Base-by-base conservation (phyloP, 1,140 invertebrate genomes). In the Drosophila bocki region DNA sequence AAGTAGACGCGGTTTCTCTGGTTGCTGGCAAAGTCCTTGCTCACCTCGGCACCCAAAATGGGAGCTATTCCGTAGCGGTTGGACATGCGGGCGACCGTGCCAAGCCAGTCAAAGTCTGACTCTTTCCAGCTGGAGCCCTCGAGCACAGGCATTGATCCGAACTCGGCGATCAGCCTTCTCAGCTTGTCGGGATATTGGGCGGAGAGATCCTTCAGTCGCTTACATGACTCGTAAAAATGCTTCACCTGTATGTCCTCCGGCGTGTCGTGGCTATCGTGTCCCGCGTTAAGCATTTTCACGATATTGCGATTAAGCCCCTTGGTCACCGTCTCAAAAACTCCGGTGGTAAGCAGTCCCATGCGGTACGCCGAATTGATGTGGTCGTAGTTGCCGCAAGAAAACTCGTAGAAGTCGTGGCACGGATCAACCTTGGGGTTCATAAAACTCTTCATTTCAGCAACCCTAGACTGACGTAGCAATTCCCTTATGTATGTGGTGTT, bases 301-400 rank as follows among this genome's bases (percentile, higher is more conserved):
- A 91, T 42, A 42, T 91, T 90, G 1, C 80, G 82, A 32, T 91
- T 58, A 0, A 91, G 33, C 0, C 76, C 72, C 1, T 90, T 74
- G 29, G 29, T 68, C 17, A 92, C 17, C 6, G 64, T 60, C 26
- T 92, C 85, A 22, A 92, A 87, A 0, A 91, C 15, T 5, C 88
- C 88, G 8, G 88, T 92, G 2, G 65, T 68, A 0, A 76, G 7
- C 17, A 65, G 17, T n/a, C 72, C 59, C n/a, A 74, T 26, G 6
- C 11, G 37, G 1, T 12, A 32, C 7, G 91, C 91, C 11, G 80
- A 78, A 69, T 92, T 92, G 3, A 84, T 68, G 7, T 59, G 54
- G 0, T 93, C 91, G 95, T 95, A 97, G 67, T 95, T 95, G 7
- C 96, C 96, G 70, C 96, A 97, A 0, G 93, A 93, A 53, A 94